Base-by-base conservation (phyloP, 2,888 invertebrate genomes). In the Phengaris arion region DNA sequence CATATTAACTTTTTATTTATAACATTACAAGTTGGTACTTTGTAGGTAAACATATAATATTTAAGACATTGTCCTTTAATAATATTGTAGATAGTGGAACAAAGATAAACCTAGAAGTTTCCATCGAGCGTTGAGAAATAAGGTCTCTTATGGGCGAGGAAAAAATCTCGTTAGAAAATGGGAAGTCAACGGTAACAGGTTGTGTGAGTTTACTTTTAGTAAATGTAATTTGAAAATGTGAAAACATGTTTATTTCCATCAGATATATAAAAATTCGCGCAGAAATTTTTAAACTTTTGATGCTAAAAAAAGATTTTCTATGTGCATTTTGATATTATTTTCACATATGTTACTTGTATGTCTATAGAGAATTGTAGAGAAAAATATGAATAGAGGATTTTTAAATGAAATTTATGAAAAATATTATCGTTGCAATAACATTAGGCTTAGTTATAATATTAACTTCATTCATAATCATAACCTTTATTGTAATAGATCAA, bases 131-230 rank as follows among this genome's bases (percentile, higher is more conserved):
- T 75, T 77, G 85, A 84, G 84, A 85, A 89, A 87, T 85, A 86
- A 84, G 83, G 82, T 82, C 81, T 84, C 82, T 83, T 83, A 83
- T 83, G 82, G 84, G 82, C 81, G 84, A 85, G 85, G 85, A 89
- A 84, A 90, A 90, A 89, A 92, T 87, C 91, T 90, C 83, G 92
- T 93, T 92, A 91, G 93, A 93, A 93, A 93, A 92, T 92, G 85
- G 91, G 92, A 92, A 93, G 89, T 87, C 84, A 83, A 86, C 84
- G 83, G 84, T 84, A 46, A 90, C 91, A 84, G 84, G 91, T 88
- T 84, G 80, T 82, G 82, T 86, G 79, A 84, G 84, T 85, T 84
- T 76, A 76, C 81, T 82, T 79, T 78, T 77, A 85, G 88, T 83
- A 86, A 84, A 85, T 86, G 86, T 86, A 89, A 86, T 86, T 84